phyloP scores from a whole-genome alignment of 2,888 invertebrate species.

The Drosophila flavopinicola region DNA sequence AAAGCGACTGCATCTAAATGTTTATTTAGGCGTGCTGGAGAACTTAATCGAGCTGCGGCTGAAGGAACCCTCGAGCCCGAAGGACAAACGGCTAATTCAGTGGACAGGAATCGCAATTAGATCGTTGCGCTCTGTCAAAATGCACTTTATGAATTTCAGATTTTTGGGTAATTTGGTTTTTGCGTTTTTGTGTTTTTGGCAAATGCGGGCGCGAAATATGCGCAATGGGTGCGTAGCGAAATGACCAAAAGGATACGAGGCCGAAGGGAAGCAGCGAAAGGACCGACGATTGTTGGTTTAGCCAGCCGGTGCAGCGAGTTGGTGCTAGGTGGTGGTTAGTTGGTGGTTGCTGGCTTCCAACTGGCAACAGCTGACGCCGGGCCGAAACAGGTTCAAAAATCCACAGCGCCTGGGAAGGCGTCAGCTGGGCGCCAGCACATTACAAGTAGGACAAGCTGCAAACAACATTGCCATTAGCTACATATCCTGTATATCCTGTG shows the following conservation, averaged over 20 bases:
- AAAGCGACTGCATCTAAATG: constrained; percentile 49
- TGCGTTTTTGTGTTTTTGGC: constrained; percentile 9
- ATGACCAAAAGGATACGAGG: constrained; percentile 30
- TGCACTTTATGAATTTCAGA: constrained; percentile 64
- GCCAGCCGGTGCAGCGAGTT: constrained; percentile 72
- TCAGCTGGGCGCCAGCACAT: constrained; percentile 79
- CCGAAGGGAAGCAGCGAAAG: constrained; percentile 29
- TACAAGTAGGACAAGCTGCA: constrained; percentile 78
- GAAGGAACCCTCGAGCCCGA: neutral
- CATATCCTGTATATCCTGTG: constrained; percentile 4
- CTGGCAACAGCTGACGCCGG: constrained; percentile 64
- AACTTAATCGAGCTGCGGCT: constrained; percentile 39
- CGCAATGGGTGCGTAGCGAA: constrained; percentile 79
- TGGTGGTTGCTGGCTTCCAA: constrained; percentile 59
- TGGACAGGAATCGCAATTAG: constrained; percentile 65
- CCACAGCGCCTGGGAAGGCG: constrained; percentile 69
- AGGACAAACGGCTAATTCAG: constrained; percentile 26
- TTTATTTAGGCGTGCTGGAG: constrained; percentile 56
- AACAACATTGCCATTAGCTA: constrained; percentile 77
- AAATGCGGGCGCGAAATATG: constrained; percentile 74
- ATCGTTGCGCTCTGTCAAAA: constrained; percentile 67
- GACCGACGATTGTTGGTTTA: constrained; percentile 82
- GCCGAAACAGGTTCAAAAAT: constrained; percentile 74
- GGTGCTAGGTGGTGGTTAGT: constrained; percentile 56
- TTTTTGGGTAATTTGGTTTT: too few species aligned